A percentile compares a stretch with the other conserved stretches of the same genome.
These are phyloP conservation scores for Hirtodrosophila confusa DNA, from an alignment of 2,888 invertebrate genomes.

Conservation along the genomic window DNA sequence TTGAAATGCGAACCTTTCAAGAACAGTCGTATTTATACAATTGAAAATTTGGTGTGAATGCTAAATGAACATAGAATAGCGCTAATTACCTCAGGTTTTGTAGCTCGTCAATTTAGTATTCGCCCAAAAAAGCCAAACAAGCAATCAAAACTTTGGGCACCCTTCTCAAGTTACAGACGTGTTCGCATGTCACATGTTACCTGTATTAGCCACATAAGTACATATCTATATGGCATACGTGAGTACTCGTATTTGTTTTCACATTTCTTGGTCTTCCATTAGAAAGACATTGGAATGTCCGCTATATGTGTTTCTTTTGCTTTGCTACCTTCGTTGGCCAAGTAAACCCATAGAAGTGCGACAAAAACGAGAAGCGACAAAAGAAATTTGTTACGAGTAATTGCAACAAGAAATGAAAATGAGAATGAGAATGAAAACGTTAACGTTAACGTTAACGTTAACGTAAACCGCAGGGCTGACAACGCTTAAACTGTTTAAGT, in stretches of 20 bases:
- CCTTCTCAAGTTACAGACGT: slow-evolving; percentile 26
- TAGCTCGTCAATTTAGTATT: slow-evolving; percentile 11
- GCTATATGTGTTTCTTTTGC: slow-evolving; percentile 20
- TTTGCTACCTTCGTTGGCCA: slow-evolving; percentile 28
- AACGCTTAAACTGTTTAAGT: slow-evolving; percentile 13
- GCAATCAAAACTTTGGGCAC: slow-evolving; percentile 32
- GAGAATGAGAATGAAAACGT: background rate
- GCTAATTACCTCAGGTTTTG: slow-evolving; percentile 10
- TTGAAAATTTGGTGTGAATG: too few relatives aligned
- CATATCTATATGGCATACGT: background rate
- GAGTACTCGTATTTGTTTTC: slow-evolving; percentile 36
- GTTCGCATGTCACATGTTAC: slow-evolving; percentile 10
- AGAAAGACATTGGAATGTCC: slow-evolving; percentile 72
- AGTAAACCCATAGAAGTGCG: slow-evolving; percentile 67
- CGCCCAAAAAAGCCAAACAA: slow-evolving; percentile 1
- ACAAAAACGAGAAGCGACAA: slow-evolving; percentile 20
- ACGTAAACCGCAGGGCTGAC: slow-evolving; percentile 37
- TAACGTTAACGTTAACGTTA: background rate
- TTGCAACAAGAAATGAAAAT: slow-evolving; percentile 55
- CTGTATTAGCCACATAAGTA: slow-evolving; percentile 4
- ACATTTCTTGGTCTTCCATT: slow-evolving; percentile 77
- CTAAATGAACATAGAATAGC: slow-evolving; percentile 4
- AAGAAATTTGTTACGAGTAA: slow-evolving; percentile 54
- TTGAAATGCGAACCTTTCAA: too few relatives aligned
- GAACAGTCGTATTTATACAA: too few relatives aligned